A percentile compares a stretch with the other conserved stretches of the same genome.
These are phyloP conservation scores for Penaeus monodon DNA, from an alignment of 2,888 invertebrate species.

Conservation along the genomic window DNA sequence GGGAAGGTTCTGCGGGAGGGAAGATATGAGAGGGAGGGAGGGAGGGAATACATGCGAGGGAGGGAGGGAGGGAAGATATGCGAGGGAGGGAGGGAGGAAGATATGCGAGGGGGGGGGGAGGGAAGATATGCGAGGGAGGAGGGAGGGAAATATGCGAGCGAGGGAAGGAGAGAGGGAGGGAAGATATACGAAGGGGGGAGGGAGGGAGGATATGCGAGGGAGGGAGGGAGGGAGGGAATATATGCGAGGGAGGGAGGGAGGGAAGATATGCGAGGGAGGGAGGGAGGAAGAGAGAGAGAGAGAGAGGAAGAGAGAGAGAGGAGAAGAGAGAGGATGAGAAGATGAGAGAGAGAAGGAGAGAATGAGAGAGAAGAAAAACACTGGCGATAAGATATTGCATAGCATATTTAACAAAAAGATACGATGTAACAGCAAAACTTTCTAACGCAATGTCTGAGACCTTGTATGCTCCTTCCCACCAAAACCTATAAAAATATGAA, in stretches of 20 bases:
- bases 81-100: background rate
- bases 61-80: background rate
- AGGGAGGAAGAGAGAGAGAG: no score
- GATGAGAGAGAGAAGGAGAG: no score
- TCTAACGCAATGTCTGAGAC: no score
- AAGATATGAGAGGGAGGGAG: conserved; percentile 21
- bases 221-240: background rate
- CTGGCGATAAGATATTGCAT: no score
- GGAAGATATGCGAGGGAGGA: background rate
- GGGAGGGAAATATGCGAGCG: background rate
- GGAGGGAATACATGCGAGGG: background rate
- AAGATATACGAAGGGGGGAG: no score
- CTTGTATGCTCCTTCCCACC: no score
- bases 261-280: background rate
- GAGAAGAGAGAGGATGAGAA: no score
- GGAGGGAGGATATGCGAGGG: background rate
- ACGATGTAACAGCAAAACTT: no score
- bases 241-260: background rate
- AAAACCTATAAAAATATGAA: no score
- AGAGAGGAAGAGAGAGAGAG: no score
- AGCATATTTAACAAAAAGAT: no score
- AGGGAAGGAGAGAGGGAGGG: background rate
- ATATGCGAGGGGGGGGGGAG: background rate
- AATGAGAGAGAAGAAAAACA: no score
- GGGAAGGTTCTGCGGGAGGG: conserved; percentile 29